Conservation (phyloP, 1,140 invertebrate genomes). For the Achatina immaculata region DNA sequence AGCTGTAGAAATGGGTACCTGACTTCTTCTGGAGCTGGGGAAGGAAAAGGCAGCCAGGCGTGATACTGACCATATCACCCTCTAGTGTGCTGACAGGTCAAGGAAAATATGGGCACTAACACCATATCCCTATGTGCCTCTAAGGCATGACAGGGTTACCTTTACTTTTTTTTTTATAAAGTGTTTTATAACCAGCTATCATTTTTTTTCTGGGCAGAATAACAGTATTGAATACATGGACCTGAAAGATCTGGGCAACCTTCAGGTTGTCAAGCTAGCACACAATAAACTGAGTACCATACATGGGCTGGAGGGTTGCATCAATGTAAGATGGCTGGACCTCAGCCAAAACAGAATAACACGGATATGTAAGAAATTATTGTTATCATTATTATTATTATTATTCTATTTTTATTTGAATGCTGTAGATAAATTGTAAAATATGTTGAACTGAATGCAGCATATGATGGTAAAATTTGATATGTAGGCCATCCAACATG, state of each 20-base stretch:
- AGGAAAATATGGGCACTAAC: too few relatives aligned
- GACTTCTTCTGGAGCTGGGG: too few relatives aligned
- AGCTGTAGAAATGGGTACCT: too few relatives aligned
- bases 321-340: constrained; percentile 64
- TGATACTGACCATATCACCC: too few relatives aligned
- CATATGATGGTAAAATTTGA: not conserved
- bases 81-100: too few relatives aligned
- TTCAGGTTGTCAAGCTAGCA: constrained; percentile 60
- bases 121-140: too few relatives aligned
- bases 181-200: too few relatives aligned
- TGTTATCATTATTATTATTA: not conserved
- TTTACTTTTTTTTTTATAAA: too few relatives aligned
- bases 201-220: constrained; percentile 47
- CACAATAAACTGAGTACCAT: constrained; percentile 61
- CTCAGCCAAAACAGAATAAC: constrained; percentile 63
- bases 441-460: not conserved
- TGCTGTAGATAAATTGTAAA: too few relatives aligned
- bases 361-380: constrained; percentile 58
- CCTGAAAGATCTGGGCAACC: constrained; percentile 55
- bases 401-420: not conserved
- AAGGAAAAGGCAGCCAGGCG: too few relatives aligned
- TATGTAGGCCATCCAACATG: not conserved
- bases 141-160: too few relatives aligned
- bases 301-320: constrained; percentile 64
- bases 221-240: constrained; percentile 65